Evolutionary conservation across 2,797 vertebrate genomes (phyloP).

Genomic region (Myotis planiceps): DNA sequence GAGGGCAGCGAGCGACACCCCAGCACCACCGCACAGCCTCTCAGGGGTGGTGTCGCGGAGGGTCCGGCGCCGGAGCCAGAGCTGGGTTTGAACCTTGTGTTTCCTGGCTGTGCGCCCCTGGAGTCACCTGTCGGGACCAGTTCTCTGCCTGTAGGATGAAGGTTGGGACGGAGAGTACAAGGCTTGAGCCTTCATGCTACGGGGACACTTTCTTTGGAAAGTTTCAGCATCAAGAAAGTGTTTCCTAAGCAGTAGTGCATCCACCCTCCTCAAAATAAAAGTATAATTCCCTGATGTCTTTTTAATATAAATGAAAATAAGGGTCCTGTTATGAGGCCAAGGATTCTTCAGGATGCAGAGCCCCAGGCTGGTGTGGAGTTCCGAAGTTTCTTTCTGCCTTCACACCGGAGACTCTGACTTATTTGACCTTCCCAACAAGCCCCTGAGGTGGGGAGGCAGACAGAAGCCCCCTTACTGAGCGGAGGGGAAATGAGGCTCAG

Average conservation of each 20-base stretch:
- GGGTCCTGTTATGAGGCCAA: background rate
- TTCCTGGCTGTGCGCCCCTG: background rate
- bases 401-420: too few species aligned
- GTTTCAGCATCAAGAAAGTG: background rate
- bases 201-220: background rate
- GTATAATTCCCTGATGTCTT: background rate
- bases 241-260: background rate
- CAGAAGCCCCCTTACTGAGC: background rate
- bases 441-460: background rate
- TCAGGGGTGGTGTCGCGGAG: background rate
- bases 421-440: background rate
- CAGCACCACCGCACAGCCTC: background rate
- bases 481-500: background rate
- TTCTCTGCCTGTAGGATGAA: background rate
- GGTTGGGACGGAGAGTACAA: background rate
- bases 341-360: background rate
- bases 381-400: background rate
- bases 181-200: background rate
- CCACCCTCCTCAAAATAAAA: background rate
- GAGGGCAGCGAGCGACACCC: background rate
- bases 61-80: background rate
- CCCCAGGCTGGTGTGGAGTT: background rate
- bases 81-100: background rate
- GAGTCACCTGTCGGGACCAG: background rate
- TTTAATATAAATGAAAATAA: constrained; percentile 23